Evolutionary conservation across 2,797 vertebrate species (phyloP).

Genomic region (Acropternis orthonyx): DNA sequence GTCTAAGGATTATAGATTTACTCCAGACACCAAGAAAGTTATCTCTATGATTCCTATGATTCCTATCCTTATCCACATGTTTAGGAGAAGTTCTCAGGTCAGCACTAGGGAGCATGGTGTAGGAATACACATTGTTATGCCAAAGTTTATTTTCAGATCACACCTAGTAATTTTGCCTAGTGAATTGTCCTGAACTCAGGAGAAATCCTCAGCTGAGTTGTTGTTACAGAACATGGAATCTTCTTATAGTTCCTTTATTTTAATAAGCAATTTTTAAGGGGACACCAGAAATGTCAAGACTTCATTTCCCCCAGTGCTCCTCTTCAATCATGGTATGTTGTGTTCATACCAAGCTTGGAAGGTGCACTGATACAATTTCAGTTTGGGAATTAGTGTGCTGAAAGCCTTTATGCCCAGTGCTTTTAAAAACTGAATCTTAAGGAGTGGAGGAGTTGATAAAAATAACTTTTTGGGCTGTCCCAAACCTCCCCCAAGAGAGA

Average conservation of each 20-base stretch:
- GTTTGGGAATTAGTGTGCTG: background rate
- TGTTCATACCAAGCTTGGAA: background rate
- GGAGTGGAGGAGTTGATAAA: background rate
- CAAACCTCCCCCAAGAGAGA: background rate
- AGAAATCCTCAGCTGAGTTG: background rate
- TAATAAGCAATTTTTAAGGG: background rate
- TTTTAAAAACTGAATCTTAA: background rate
- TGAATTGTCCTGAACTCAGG: background rate
- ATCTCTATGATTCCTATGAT: background rate
- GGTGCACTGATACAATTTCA: background rate
- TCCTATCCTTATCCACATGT: background rate
- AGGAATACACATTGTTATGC: background rate
- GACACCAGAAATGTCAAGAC: background rate
- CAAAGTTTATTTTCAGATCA: background rate
- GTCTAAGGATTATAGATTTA: background rate
- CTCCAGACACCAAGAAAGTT: background rate
- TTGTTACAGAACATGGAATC: background rate
- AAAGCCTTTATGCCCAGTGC: background rate
- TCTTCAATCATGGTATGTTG: background rate
- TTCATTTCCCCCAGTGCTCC: background rate
- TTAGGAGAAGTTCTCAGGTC: background rate
- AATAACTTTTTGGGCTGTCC: background rate
- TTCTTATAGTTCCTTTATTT: background rate
- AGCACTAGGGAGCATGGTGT: fast-evolving
- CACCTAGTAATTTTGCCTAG: background rate